These are phyloP conservation scores for Caenorhabditis tropicalis DNA, from an alignment of 1,140 invertebrate genomes.

Conservation along the genomic window DNA sequence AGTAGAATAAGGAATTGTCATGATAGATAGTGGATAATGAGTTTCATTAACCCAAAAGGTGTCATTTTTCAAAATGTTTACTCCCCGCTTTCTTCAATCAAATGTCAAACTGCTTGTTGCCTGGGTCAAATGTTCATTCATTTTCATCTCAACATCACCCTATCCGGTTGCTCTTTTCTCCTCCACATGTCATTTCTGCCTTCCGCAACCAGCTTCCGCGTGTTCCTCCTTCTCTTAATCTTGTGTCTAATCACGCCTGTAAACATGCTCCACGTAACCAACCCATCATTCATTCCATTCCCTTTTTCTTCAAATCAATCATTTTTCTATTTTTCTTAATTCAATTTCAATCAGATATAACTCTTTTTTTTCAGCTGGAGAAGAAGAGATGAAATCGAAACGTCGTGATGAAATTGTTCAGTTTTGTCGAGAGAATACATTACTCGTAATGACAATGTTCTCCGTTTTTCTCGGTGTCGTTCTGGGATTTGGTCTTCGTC, in stretches of 20 bases:
- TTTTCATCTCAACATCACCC: neutral
- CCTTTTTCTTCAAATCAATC: slow-evolving; percentile 34
- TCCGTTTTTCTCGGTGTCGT: slow-evolving; percentile 65
- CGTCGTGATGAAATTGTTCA: slow-evolving; percentile 26
- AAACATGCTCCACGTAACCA: slow-evolving; percentile 37
- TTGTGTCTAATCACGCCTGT: slow-evolving; percentile 31
- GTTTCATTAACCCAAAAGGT: too few species aligned
- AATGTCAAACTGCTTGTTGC: neutral
- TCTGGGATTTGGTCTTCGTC: slow-evolving; percentile 64
- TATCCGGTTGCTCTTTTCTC: slow-evolving; percentile 7
- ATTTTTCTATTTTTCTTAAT: neutral
- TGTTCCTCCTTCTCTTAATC: slow-evolving; percentile 30
- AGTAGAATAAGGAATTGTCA: too few species aligned
- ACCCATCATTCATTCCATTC: slow-evolving; percentile 6
- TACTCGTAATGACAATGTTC: slow-evolving; percentile 67
- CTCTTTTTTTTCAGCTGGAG: slow-evolving; percentile 38
- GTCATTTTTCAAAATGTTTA: too few species aligned
- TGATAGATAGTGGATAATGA: too few species aligned
- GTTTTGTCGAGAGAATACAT: slow-evolving; percentile 64
- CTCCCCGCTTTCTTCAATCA: too few species aligned
- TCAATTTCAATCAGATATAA: neutral
- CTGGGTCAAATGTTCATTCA: slow-evolving; percentile 25
- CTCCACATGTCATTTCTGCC: too few species aligned
- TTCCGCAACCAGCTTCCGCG: slow-evolving; percentile 28
- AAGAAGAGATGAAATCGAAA: slow-evolving; percentile 4